Base-by-base conservation (phyloP, 2,888 invertebrate species). In the Sepiola atlantica region DNA sequence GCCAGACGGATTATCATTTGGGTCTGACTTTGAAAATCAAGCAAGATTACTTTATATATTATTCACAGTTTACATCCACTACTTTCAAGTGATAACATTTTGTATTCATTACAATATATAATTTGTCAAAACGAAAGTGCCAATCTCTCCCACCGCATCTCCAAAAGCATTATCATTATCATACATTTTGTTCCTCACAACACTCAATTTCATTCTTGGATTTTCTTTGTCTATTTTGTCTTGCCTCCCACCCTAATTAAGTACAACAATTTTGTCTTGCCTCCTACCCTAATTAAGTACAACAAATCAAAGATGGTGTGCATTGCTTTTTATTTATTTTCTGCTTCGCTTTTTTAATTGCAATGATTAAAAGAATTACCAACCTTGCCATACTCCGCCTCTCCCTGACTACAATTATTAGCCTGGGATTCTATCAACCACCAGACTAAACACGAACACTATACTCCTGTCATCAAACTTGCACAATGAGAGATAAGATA, bases 181-280 rank as follows among this genome's bases (percentile, higher is more conserved):
- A 32, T 32, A n/a, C 77, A n/a, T 77, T n/a, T 77, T n/a, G 32
- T 77, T 77, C 1, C 77, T 32, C 45, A 45, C 45, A n/a, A n/a
- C n/a, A 32, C n/a, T 77, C 16, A 32, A 32, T 77, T 77, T 77
- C 77, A n/a, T 77, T 77, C 77, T 77, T 77, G n/a, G n/a, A 77
- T 77, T 32, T 32, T 14, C 77, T 77, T 77, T n/a, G 77, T 77
- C 77, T n/a, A 18, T 77, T 77, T n/a, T 77, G n/a, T 77, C 77
- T 77, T 77, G 77, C n/a, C 14, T n/a, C 77, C 32, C 0, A 77
- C 77, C n/a, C 77, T 77, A 32, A 77, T 77, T 77, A 77, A 77
- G 77, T 77, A 77, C 77, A 77, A 77, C n/a, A 77, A 77, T 77
- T 77, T n/a, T 77, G n/a, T 77, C 77, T 77, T 77, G 77, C n/a